These are phyloP conservation scores for Caenorhabditis angaria DNA, from an alignment of 2,888 invertebrate genomes.

Conservation along the genomic window DNA sequence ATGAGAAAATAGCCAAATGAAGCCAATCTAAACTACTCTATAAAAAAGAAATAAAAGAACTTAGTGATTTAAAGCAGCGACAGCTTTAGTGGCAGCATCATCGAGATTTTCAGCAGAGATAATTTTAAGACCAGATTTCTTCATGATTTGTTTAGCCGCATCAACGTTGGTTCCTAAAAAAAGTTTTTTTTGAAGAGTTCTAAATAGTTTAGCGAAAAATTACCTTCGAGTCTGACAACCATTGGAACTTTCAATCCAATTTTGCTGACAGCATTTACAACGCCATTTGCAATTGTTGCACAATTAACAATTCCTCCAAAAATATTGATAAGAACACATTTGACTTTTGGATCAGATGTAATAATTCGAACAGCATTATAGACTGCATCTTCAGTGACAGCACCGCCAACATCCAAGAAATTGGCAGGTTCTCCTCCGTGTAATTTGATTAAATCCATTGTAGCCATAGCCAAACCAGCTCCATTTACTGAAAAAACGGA, in stretches of 20 bases:
- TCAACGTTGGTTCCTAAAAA: conserved; percentile 83
- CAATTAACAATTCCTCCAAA: conserved; percentile 99
- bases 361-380: conserved; percentile 89
- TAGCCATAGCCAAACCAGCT: conserved; percentile 99
- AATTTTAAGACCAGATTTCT: conserved; percentile 85
- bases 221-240: conserved; percentile 66
- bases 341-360: conserved; percentile 80
- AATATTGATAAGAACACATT: conserved; percentile 94
- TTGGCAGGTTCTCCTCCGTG: conserved; percentile 97
- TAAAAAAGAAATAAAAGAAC: not conserved
- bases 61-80: conserved; percentile 72
- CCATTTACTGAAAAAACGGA: conserved; percentile 84
- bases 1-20: not conserved
- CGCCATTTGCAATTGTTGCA: conserved; percentile 92
- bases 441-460: conserved; percentile 97
- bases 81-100: conserved; percentile 90
- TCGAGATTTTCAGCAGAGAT: conserved; percentile 86
- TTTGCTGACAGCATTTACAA: conserved; percentile 86
- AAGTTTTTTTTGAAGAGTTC: not conserved
- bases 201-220: not conserved
- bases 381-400: conserved; percentile 88
- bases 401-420: conserved; percentile 96
- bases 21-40: conserved; percentile 6
- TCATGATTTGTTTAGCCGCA: conserved; percentile 84
- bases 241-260: conserved; percentile 83